phyloP scores from a whole-genome alignment of 2,888 invertebrate genomes.

The Noctuana brunneofusca region DNA sequence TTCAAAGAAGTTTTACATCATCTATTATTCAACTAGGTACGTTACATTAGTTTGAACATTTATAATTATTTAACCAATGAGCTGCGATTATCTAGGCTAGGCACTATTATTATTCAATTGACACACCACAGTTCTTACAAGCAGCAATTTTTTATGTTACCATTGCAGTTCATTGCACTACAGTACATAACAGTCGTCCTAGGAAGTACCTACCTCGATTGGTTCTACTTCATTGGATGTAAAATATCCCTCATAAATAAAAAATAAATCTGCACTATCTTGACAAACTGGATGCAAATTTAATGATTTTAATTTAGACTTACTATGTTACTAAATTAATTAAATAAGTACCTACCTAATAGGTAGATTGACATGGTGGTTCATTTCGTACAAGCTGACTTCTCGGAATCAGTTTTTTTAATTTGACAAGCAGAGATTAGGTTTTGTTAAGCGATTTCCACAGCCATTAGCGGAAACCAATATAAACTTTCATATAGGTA shows the following conservation, averaged over 20 bases:
- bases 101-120: conserved; percentile 80
- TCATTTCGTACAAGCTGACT: too few relatives aligned
- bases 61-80: conserved; percentile 52
- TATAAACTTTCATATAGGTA: too few relatives aligned
- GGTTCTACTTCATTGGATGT: background rate
- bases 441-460: too few relatives aligned
- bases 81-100: conserved; percentile 67
- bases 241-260: too few relatives aligned
- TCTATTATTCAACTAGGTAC: conserved; percentile 36
- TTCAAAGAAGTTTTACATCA: conserved; percentile 54
- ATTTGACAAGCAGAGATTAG: too few relatives aligned
- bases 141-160: conserved; percentile 35
- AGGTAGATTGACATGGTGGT: too few relatives aligned
- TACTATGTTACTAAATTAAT: background rate
- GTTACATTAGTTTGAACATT: conserved; percentile 40
- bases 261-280: too few relatives aligned
- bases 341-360: too few relatives aligned
- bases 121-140: conserved; percentile 60
- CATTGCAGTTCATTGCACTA: conserved; percentile 18
- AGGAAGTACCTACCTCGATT: background rate
- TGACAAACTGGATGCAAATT: too few relatives aligned
- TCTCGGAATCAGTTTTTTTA: too few relatives aligned
- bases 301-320: too few relatives aligned
- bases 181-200: conserved; percentile 3
- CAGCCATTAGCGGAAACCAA: too few relatives aligned